A percentile compares a stretch with the other conserved stretches of the same genome.
Conservation (phyloP, 2,113 vertebrate species). For the Gallinago media region DNA sequence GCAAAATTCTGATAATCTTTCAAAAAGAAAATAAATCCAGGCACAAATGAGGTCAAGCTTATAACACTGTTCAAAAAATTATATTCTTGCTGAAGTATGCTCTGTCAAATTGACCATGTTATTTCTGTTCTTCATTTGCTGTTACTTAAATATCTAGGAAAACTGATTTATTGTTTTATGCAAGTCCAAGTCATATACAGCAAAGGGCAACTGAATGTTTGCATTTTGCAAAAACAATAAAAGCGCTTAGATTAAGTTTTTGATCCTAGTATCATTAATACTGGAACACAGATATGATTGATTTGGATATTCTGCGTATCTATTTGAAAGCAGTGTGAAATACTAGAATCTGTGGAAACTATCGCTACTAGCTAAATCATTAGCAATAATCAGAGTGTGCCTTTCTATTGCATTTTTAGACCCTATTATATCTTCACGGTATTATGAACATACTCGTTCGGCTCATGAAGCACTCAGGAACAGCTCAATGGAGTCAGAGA, state of each 20-base stretch:
- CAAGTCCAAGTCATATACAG: not conserved
- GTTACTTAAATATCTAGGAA: not conserved
- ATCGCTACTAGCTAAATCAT: accelerated
- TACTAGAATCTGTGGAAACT: not conserved
- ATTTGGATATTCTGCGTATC: not conserved
- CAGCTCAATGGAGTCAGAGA: not conserved
- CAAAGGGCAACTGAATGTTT: not conserved
- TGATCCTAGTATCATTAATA: not conserved
- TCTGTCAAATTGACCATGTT: not conserved
- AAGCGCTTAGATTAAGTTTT: not conserved
- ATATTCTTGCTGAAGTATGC: not conserved
- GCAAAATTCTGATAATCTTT: not conserved
- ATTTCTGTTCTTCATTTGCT: not conserved
- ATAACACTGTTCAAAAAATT: not conserved
- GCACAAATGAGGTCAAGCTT: not conserved
- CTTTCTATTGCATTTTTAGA: not conserved
- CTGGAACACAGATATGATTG: not conserved
- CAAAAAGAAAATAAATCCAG: not conserved
- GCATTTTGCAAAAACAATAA: not conserved
- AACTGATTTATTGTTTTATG: not conserved
- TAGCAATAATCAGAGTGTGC: not conserved
- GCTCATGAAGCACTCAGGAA: not conserved
- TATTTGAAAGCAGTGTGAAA: not conserved
- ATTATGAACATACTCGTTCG: not conserved
- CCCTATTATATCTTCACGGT: not conserved